Evolutionary conservation across 2,888 invertebrate genomes (phyloP).

Genomic region (Hoplodrina ambigua): DNA sequence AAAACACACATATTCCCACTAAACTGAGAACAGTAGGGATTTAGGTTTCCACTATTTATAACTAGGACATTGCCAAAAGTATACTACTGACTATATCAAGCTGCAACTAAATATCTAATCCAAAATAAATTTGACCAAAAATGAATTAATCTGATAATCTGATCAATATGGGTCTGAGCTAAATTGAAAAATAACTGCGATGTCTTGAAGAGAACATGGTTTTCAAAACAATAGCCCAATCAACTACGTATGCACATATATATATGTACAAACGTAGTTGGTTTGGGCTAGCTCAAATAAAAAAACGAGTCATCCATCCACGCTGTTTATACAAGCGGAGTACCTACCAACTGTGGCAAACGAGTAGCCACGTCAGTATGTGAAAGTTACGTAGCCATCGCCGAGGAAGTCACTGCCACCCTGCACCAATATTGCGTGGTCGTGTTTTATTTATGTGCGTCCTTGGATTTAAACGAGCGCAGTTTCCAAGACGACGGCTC

Average conservation of each 20-base stretch:
- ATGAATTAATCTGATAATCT: too few species aligned
- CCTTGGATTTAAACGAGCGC: conserved; percentile 64
- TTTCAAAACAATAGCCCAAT: neutral
- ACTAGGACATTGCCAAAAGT: too few species aligned
- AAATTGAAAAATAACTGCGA: neutral
- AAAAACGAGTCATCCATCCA: conserved; percentile 1
- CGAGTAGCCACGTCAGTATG: neutral
- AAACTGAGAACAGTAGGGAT: too few species aligned
- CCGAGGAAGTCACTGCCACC: neutral
- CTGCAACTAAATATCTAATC: neutral
- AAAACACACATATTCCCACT: too few species aligned
- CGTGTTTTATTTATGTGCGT: conserved; percentile 43
- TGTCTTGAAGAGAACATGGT: neutral
- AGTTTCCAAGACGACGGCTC: conserved; percentile 75
- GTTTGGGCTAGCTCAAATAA: neutral
- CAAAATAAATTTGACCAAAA: neutral
- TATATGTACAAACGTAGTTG: too few species aligned
- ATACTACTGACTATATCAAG: too few species aligned
- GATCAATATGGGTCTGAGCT: too few species aligned
- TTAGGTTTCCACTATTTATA: too few species aligned
- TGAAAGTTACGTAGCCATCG: neutral
- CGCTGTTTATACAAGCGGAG: neutral
- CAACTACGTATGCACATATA: conserved; percentile 2
- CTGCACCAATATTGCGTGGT: conserved; percentile 1
- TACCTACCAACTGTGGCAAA: neutral